Conservation (phyloP, 2,888 invertebrate species). For the Synergus umbraculus region DNA sequence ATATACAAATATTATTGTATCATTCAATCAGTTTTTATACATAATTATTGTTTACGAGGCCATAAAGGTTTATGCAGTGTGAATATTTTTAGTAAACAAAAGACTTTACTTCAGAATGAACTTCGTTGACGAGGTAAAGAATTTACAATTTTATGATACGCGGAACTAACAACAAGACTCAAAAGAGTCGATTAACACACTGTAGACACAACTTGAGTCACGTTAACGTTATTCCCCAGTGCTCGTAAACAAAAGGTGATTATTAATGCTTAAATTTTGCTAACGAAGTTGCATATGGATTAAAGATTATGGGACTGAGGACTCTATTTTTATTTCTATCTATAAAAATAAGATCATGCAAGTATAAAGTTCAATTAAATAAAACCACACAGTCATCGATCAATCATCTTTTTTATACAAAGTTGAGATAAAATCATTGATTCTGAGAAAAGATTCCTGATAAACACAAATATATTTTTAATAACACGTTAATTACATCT, state of each 20-base stretch:
- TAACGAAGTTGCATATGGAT: no score
- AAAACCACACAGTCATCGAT: no score
- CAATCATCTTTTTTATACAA: no score
- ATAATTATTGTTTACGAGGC: constrained; percentile 12
- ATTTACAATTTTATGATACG: constrained; percentile 37
- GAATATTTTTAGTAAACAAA: constrained; percentile 36
- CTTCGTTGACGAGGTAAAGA: constrained; percentile 13
- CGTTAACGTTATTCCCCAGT: neutral
- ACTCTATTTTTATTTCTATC: no score
- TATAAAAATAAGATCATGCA: no score
- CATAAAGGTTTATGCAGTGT: constrained; percentile 22
- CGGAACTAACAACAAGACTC: constrained; percentile 8
- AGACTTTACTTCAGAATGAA: constrained; percentile 32
- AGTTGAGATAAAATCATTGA: no score
- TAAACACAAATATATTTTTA: no score
- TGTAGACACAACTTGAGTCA: neutral
- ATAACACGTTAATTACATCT: no score
- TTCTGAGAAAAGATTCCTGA: no score
- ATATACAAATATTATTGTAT: neutral
- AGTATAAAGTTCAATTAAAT: no score
- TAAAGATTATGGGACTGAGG: no score
- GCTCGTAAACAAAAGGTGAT: neutral
- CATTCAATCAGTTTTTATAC: constrained; percentile 7
- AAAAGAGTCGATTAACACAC: constrained; percentile 5
- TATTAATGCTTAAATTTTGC: neutral